Percentiles rank a stretch among this genome's conserved stretches.
Conservation (phyloP, 2,113 vertebrate genomes). For the Montifringilla adamsi region DNA sequence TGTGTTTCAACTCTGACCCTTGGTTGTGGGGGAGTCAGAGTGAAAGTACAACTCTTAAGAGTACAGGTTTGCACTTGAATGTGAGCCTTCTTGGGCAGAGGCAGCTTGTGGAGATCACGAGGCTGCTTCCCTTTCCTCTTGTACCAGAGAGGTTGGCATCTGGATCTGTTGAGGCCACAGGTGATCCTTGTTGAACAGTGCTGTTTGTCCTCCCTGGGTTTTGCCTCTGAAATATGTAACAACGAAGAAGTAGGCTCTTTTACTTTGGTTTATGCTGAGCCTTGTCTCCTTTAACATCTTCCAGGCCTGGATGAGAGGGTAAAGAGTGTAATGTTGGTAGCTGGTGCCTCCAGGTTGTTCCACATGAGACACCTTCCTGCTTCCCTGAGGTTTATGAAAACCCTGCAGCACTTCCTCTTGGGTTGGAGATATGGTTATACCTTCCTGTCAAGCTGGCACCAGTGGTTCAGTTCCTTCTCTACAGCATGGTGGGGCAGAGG, state of each 20-base stretch:
- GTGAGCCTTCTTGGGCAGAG: background rate
- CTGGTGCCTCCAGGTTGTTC: background rate
- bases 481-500: background rate
- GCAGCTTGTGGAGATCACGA: fast-evolving
- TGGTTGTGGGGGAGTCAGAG: background rate
- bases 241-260: background rate
- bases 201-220: background rate
- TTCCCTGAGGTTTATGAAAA: background rate
- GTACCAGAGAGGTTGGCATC: background rate
- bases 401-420: background rate
- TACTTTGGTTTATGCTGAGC: background rate
- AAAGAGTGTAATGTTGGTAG: background rate
- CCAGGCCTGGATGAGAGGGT: background rate
- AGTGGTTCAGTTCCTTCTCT: background rate
- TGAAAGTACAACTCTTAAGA: background rate
- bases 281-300: background rate
- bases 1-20: background rate
- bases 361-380: background rate
- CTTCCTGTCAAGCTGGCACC: background rate
- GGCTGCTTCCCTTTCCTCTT: background rate
- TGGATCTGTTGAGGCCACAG: background rate
- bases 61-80: background rate
- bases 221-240: background rate
- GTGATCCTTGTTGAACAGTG: background rate
- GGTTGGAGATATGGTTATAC: background rate